phyloP scores from a whole-genome alignment of 2,113 vertebrate species.

The Callithrix jacchus region DNA sequence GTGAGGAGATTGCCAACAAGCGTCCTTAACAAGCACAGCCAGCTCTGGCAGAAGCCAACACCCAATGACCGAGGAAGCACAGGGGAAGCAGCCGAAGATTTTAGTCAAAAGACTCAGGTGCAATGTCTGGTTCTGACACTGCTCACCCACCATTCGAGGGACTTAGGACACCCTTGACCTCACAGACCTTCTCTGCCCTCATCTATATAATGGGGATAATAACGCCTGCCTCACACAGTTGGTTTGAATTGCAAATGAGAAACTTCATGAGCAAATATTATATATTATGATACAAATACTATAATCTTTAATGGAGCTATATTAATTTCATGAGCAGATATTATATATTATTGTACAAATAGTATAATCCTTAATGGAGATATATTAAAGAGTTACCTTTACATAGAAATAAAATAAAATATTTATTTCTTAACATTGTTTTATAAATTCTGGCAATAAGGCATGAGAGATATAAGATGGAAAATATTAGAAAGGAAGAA shows the following conservation, averaged over 20 bases:
- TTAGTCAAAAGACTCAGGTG: neutral
- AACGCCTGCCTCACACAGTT: neutral
- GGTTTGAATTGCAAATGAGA: neutral
- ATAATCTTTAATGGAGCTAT: neutral
- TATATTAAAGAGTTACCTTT: neutral
- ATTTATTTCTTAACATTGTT: neutral
- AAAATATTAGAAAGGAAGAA: constrained; percentile 12
- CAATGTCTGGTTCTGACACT: neutral
- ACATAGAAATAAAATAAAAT: neutral
- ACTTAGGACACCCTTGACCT: neutral
- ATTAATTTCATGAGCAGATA: neutral
- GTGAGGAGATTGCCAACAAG: neutral
- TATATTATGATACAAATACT: too few relatives aligned
- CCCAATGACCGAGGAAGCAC: neutral
- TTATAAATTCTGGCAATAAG: neutral
- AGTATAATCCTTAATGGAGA: neutral
- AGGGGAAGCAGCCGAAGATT: neutral
- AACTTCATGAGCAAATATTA: neutral
- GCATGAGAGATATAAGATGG: neutral
- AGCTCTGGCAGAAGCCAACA: neutral
- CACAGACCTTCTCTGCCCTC: neutral
- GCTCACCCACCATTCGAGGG: neutral
- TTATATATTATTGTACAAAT: neutral
- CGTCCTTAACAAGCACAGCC: neutral
- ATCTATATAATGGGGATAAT: neutral